Percentiles rank a stretch among this genome's conserved stretches.
Conservation (phyloP, 1,140 invertebrate genomes). For the Scaptomyza graminum region DNA sequence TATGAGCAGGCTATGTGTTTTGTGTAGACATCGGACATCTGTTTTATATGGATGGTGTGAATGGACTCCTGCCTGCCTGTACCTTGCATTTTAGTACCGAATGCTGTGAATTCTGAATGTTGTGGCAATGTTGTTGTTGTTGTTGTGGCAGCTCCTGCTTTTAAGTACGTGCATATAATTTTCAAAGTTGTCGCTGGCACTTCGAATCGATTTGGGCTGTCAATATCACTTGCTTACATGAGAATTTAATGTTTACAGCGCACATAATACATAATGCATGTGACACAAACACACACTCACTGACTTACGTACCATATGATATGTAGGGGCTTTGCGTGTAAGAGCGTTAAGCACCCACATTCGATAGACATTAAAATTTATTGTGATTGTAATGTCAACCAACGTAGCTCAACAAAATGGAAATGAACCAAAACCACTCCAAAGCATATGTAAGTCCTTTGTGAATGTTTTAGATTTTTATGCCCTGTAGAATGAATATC, state of each 20-base stretch:
- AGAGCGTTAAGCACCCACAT: conserved; percentile 42
- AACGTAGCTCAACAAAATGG: conserved; percentile 39
- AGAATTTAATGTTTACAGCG: conserved; percentile 78
- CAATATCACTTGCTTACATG: conserved; percentile 81
- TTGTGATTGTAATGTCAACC: conserved; percentile 68
- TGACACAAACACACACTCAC: conserved; percentile 19
- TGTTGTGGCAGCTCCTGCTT: conserved; percentile 40
- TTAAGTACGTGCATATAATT: conserved; percentile 81
- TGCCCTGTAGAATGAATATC: conserved; percentile 1
- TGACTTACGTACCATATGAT: conserved; percentile 6
- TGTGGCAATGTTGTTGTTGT: conserved; percentile 3
- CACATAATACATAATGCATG: conserved; percentile 76
- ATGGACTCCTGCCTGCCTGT: conserved; percentile 19
- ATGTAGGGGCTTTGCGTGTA: conserved; percentile 2
- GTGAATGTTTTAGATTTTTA: background rate
- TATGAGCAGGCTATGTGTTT: conserved; percentile 18
- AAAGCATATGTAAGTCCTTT: conserved; percentile 25
- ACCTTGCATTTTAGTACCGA: background rate
- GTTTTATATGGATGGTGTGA: conserved; percentile 47
- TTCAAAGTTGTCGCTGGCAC: conserved; percentile 56
- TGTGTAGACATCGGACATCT: conserved; percentile 51
- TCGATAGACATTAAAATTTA: conserved; percentile 80
- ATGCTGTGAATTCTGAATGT: conserved; percentile 25
- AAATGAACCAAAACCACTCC: conserved; percentile 43
- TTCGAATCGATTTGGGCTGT: conserved; percentile 56